A percentile compares a stretch with the other conserved stretches of the same genome.
phyloP scores from a whole-genome alignment of 2,113 vertebrate species.

The Plestiodon gilberti region DNA sequence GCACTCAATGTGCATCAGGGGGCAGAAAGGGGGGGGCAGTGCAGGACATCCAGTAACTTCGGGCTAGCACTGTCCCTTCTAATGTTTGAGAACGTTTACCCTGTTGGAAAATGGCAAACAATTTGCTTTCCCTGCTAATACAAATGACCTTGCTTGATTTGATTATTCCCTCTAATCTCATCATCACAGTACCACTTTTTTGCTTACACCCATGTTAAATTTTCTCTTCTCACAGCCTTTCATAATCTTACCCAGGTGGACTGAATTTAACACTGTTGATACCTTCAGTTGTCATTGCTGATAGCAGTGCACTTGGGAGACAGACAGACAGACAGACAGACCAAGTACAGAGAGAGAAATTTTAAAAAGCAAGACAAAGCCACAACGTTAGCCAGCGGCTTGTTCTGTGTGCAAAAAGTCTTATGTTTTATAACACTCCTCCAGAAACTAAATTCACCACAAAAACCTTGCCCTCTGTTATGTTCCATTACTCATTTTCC shows the following conservation, averaged over 20 bases:
- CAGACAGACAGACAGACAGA: constrained; percentile 29
- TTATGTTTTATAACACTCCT: constrained; percentile 62
- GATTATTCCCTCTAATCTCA: background rate
- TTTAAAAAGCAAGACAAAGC: constrained; percentile 31
- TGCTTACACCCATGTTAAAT: background rate
- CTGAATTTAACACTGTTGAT: constrained; percentile 21
- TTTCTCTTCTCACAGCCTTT: background rate
- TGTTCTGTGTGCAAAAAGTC: constrained; percentile 50
- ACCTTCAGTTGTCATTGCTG: constrained; percentile 29
- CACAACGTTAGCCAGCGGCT: constrained; percentile 51
- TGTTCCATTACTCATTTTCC: constrained; percentile 58
- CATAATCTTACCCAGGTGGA: background rate
- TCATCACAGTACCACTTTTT: background rate
- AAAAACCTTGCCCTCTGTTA: constrained; percentile 57
- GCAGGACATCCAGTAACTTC: too few species aligned
- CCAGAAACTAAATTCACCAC: constrained; percentile 52
- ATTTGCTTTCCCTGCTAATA: background rate
- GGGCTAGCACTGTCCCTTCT: too few species aligned
- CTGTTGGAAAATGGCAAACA: background rate
- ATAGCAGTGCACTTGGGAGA: constrained; percentile 18
- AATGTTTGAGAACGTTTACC: background rate
- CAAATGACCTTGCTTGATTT: background rate
- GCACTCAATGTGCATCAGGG: too few species aligned
- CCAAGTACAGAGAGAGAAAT: background rate
- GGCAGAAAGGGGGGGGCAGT: too few species aligned